Evolutionary conservation across 2,797 vertebrate species (phyloP).

Genomic region (Diceros bicornis): DNA sequence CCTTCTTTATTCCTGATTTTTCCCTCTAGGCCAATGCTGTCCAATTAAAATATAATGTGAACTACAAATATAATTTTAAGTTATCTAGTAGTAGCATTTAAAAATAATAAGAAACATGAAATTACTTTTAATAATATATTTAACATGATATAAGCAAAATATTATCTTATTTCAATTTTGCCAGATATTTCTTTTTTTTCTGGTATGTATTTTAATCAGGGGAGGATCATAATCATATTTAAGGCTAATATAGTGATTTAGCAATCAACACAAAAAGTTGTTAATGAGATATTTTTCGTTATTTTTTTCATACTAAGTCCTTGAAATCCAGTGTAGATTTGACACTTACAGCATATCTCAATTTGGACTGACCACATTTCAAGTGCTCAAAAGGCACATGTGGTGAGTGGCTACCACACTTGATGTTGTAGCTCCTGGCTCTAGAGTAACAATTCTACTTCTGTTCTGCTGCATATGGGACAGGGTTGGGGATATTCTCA

Average conservation of each 20-base stretch:
- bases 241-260: not conserved
- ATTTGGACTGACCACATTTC: not conserved
- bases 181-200: not conserved
- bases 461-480: not conserved
- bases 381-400: not conserved
- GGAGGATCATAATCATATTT: not conserved
- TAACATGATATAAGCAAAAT: not conserved
- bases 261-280: not conserved
- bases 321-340: constrained; percentile 14
- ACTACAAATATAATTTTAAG: constrained; percentile 4
- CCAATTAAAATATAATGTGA: constrained; percentile 26
- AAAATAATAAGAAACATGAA: not conserved
- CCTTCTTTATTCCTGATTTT: not conserved
- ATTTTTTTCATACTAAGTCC: not conserved
- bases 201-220: not conserved
- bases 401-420: not conserved
- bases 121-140: not conserved
- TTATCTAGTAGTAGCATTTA: not conserved
- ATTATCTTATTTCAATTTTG: not conserved
- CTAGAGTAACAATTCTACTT: not conserved
- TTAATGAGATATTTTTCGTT: not conserved
- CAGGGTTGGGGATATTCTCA: not conserved
- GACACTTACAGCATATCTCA: not conserved
- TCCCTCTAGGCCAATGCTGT: not conserved
- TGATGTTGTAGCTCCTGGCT: not conserved